Percentiles rank a stretch among this genome's conserved stretches.
Conservation (phyloP, 2,113 vertebrate species). For the Okapia johnstoni region DNA sequence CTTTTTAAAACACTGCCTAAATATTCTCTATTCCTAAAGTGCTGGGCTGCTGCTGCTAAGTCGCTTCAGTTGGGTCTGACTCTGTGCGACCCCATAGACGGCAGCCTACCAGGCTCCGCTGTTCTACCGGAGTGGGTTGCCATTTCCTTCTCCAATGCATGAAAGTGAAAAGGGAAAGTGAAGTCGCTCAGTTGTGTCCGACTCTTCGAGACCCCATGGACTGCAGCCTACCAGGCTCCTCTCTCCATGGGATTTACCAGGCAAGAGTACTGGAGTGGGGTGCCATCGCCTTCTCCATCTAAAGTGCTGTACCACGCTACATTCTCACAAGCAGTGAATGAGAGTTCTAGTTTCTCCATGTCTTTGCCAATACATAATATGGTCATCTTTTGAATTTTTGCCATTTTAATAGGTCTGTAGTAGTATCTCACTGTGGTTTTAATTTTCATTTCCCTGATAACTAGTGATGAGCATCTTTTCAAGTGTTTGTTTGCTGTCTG, state of each 20-base stretch:
- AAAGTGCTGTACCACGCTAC: fast-evolving
- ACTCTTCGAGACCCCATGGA: no score
- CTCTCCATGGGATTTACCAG: no score
- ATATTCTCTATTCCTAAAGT: background rate
- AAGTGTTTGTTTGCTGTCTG: background rate
- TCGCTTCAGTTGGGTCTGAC: no score
- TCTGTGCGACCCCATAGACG: no score
- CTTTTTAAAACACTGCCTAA: background rate
- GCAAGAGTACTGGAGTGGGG: no score
- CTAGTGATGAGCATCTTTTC: background rate
- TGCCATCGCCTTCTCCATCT: background rate
- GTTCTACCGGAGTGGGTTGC: no score
- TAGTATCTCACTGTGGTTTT: background rate
- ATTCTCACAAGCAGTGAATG: background rate
- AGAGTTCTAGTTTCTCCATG: background rate
- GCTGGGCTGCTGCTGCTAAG: no score
- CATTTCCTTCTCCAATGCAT: no score
- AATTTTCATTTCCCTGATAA: background rate
- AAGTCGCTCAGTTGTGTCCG: no score
- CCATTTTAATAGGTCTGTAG: background rate
- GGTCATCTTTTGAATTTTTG: background rate
- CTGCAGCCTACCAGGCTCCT: no score
- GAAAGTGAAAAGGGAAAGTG: no score
- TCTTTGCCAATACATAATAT: fast-evolving
- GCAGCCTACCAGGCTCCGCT: no score